A percentile compares a stretch with the other conserved stretches of the same genome.
Evolutionary conservation across 2,113 vertebrate species (phyloP).

Genomic region (Myxocyprinus asiaticus): DNA sequence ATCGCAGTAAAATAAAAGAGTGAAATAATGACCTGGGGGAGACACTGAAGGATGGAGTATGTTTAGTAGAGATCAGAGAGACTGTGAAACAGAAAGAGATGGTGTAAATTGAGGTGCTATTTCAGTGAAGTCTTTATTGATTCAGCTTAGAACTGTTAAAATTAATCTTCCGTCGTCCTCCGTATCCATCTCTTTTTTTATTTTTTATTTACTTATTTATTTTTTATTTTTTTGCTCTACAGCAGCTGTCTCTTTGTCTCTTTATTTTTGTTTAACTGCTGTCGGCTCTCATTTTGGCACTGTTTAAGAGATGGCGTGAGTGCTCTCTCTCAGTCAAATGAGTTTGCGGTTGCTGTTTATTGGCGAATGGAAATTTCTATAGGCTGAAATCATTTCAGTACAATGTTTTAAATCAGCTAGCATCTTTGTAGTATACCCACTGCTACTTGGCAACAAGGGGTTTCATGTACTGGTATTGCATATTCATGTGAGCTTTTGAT

Average conservation of each 20-base stretch:
- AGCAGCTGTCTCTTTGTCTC: constrained; percentile 7
- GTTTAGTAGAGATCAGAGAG: constrained; percentile 13
- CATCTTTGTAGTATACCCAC: background rate
- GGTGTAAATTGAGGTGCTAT: constrained; percentile 36
- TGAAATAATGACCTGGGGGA: constrained; percentile 9
- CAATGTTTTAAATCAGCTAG: background rate
- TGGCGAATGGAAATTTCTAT: background rate
- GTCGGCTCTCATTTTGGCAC: constrained; percentile 12
- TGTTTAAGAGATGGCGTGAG: background rate
- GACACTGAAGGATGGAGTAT: background rate
- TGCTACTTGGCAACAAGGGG: too few species aligned
- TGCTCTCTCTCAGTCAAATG: background rate
- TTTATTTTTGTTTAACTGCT: constrained; percentile 27
- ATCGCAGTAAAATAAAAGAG: background rate
- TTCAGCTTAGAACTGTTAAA: constrained; percentile 33
- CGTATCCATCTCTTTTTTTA: constrained; percentile 6
- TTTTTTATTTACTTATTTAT: too few species aligned
- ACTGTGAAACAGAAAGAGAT: background rate
- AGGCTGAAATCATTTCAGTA: too few species aligned
- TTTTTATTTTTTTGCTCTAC: background rate
- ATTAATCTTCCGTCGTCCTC: constrained; percentile 22
- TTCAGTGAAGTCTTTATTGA: constrained; percentile 43
- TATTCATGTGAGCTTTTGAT: too few species aligned
- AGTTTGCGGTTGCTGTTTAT: background rate
- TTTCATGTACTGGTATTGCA: too few species aligned